phyloP scores from a whole-genome alignment of 2,797 vertebrate species.

The Tenualosa thibaudeaui region DNA sequence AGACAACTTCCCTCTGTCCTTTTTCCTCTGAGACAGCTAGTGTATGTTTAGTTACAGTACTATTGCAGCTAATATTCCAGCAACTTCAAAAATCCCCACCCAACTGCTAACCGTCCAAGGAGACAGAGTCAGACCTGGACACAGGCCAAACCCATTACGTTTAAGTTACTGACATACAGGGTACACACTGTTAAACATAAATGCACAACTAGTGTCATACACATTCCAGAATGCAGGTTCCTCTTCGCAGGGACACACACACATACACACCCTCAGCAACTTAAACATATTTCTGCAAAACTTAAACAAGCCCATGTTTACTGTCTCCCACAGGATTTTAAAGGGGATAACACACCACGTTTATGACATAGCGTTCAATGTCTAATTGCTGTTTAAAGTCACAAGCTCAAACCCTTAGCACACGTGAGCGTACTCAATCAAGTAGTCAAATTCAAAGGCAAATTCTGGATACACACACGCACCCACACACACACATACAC shows the following conservation, averaged over 20 bases:
- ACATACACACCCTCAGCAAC: neutral
- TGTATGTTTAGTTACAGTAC: neutral
- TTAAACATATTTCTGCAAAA: neutral
- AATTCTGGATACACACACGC: slow-evolving; percentile 23
- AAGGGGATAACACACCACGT: neutral
- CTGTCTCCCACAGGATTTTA: slow-evolving; percentile 6
- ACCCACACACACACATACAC: slow-evolving; percentile 24
- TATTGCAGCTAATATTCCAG: slow-evolving; percentile 42
- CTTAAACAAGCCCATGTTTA: neutral
- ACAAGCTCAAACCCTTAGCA: neutral
- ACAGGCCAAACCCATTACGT: slow-evolving; percentile 28
- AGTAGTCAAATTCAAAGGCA: slow-evolving; percentile 25
- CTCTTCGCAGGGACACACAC: neutral
- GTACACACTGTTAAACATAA: slow-evolving; percentile 34
- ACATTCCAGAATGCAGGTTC: neutral
- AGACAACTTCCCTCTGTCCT: neutral
- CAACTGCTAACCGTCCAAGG: slow-evolving; percentile 41
- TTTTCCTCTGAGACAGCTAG: neutral
- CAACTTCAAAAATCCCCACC: slow-evolving; percentile 36
- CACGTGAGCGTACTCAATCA: slow-evolving; percentile 16
- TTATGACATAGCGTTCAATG: neutral
- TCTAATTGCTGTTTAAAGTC: slow-evolving; percentile 11
- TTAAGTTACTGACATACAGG: slow-evolving; percentile 40
- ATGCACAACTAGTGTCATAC: slow-evolving; percentile 28
- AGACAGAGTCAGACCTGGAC: slow-evolving; percentile 34